Conservation (phyloP, 2,888 invertebrate genomes). For the Steinernema scapterisci region DNA sequence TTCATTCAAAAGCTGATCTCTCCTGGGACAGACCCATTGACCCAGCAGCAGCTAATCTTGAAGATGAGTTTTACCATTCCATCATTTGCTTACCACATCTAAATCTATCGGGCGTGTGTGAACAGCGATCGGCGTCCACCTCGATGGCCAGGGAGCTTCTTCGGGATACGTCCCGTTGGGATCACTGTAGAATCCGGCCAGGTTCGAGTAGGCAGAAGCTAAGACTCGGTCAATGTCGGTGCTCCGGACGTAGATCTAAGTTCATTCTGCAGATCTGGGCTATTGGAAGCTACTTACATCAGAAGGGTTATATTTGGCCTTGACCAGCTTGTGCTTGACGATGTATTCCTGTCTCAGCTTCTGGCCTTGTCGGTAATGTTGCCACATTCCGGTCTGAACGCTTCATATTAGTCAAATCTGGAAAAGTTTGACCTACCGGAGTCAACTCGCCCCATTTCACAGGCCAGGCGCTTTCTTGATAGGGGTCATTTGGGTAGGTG, state of each 20-base stretch:
- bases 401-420: too few species aligned
- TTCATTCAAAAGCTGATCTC: too few species aligned
- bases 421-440: conserved; percentile 72
- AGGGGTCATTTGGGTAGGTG: conserved; percentile 83
- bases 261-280: conserved; percentile 33
- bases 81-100: too few species aligned
- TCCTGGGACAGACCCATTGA: too few species aligned
- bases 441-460: conserved; percentile 87
- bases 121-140: conserved; percentile 30
- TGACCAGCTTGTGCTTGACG: conserved; percentile 43
- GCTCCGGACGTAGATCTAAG: conserved; percentile 57
- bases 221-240: conserved; percentile 29
- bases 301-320: conserved; percentile 43
- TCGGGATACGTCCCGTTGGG: conserved; percentile 30
- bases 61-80: too few species aligned
- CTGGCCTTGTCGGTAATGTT: conserved; percentile 52
- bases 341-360: conserved; percentile 48
- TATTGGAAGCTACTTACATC: conserved; percentile 26
- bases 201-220: conserved; percentile 29
- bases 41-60: too few species aligned
- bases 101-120: not conserved
- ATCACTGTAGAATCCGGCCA: conserved; percentile 35
- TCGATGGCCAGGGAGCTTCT: conserved; percentile 28
- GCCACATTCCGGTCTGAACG: conserved; percentile 62
- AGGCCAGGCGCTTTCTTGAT: conserved; percentile 80